Conservation (phyloP, 2,888 invertebrate species). For the Orthosia cruda region DNA sequence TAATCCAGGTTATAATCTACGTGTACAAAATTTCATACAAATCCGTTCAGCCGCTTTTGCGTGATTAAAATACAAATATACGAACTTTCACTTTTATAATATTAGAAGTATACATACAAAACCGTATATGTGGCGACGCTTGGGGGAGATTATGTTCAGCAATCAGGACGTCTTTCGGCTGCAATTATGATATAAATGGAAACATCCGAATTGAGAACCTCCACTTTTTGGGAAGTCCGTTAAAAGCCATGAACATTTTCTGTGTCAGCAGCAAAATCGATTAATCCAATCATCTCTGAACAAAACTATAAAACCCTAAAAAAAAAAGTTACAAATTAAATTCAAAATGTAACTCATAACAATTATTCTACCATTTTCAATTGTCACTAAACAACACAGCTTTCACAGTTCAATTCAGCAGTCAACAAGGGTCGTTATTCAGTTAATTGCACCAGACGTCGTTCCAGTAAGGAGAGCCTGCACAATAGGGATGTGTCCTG, state of each 20-base stretch:
- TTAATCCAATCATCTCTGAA: slow-evolving; percentile 17
- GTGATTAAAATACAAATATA: too few relatives aligned
- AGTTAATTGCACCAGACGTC: slow-evolving; percentile 68
- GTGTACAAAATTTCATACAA: too few relatives aligned
- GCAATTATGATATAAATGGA: too few relatives aligned
- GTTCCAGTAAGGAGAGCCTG: slow-evolving; percentile 38
- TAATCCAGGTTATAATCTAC: too few relatives aligned
- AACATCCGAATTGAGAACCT: too few relatives aligned
- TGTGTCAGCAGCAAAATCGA: neutral
- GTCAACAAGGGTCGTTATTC: slow-evolving; percentile 73
- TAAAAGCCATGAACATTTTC: neutral
- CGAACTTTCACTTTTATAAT: too few relatives aligned
- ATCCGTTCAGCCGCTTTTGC: too few relatives aligned
- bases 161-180: too few relatives aligned
- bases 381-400: slow-evolving; percentile 55
- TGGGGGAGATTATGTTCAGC: too few relatives aligned
- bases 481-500: slow-evolving; percentile 3
- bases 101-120: too few relatives aligned
- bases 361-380: slow-evolving; percentile 48
- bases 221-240: too few relatives aligned
- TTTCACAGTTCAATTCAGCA: slow-evolving; percentile 45
- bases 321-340: slow-evolving; percentile 39
- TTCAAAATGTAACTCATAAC: slow-evolving; percentile 45
- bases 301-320: slow-evolving; percentile 15
- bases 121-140: too few relatives aligned